These are phyloP conservation scores for Uloborus diversus DNA, from an alignment of 1,140 invertebrate genomes.

Conservation along the genomic window DNA sequence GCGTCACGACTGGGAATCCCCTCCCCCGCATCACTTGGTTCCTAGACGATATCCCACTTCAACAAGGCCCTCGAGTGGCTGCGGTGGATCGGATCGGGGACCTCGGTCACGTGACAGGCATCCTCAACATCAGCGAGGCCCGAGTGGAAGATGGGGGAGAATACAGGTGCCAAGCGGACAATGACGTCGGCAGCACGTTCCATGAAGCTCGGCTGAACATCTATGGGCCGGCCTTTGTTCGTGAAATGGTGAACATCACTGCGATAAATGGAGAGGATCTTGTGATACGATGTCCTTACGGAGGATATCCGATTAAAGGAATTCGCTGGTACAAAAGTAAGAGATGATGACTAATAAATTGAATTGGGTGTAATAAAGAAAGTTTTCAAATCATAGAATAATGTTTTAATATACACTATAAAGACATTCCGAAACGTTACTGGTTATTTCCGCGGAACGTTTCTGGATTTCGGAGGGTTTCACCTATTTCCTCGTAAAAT, in stretches of 20 bases:
- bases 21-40: conserved; percentile 94
- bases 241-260: conserved; percentile 66
- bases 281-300: conserved; percentile 61
- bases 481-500: too few relatives aligned
- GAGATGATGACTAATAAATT: not conserved
- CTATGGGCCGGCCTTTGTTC: conserved; percentile 65
- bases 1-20: conserved; percentile 87
- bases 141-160: conserved; percentile 65
- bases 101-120: conserved; percentile 65
- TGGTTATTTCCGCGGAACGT: too few relatives aligned
- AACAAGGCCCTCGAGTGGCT: conserved; percentile 45
- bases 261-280: conserved; percentile 66
- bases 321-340: conserved; percentile 69
- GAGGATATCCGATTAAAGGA: conserved; percentile 61
- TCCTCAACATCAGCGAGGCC: conserved; percentile 66
- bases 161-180: conserved; percentile 65
- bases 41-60: conserved; percentile 74
- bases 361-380: too few relatives aligned
- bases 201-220: conserved; percentile 59
- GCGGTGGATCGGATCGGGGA: conserved; percentile 74
- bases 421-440: too few relatives aligned
- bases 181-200: conserved; percentile 63
- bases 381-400: too few relatives aligned
- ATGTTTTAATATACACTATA: too few relatives aligned
- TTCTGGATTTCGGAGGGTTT: too few relatives aligned